Evolutionary conservation across 1,140 invertebrate species (phyloP), one percentile per base, ranked within the genome.

Genomic region (Drosophila busckii): DNA sequence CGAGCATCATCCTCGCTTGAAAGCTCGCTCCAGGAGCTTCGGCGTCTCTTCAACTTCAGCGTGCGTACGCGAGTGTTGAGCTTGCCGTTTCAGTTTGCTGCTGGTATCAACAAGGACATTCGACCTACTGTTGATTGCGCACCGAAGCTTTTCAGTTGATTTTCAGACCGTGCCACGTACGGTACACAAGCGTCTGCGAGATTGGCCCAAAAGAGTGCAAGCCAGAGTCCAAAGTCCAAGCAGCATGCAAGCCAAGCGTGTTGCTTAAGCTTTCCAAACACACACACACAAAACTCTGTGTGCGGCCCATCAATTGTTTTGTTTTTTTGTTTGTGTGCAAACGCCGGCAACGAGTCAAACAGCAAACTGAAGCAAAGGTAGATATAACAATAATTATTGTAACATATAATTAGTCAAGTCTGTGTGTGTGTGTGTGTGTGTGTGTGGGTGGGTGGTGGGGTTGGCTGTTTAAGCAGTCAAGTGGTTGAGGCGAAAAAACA

Each of bases 21-120:
- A 59, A 59, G 55, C 55, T 59, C 55, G 38, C 48, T 59, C 48
- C 55, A 42, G 38, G 31, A 52, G 29, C 54, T 40, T 25, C 26
- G 26, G 28, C 22, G 52, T 45, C 42, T 48, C 52, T 55, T 38
- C 34, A 58, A 58, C 46, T 52, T 50, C 37, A 34, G 25, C 32
- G 37, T 4, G 12, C 4, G 20, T 38, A 31, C 42, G 25, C 31
- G 20, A 40, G 22, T 38, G 29, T 40, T 46, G 50, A 60, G 41
- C 40, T 45, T 45, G 23, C 52, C 38, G 46, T 56, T 23, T 29
- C 54, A 45, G 35, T 53, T 41, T 28, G 19, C 23, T 23, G 41
- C 46, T 75, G 67, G 69, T 80, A 80, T 82, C 73, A 80, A 64
- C 64, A 82, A 73, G 73, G 73, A 82, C 75, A 80, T 82, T 82